Evolutionary conservation across 2,888 invertebrate species (phyloP).

Genomic region (Phlogophora meticulosa): DNA sequence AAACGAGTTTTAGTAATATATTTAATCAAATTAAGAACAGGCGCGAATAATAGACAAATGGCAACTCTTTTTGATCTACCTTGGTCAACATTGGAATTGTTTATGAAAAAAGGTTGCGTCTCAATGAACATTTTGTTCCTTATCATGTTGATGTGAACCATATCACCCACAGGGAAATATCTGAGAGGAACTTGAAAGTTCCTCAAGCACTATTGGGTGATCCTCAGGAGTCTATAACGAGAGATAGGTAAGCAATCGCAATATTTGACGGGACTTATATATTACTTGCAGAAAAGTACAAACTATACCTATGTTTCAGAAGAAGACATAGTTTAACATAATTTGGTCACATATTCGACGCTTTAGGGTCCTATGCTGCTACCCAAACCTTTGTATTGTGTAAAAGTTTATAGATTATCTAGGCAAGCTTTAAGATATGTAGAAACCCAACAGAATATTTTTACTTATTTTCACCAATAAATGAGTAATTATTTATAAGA

Average conservation of each 20-base stretch:
- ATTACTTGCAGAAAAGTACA: conserved; percentile 1
- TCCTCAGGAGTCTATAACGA: background rate
- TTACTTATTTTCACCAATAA: no score
- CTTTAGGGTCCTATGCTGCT: no score
- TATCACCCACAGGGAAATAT: conserved; percentile 14
- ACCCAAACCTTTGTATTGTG: no score
- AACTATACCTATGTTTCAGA: no score
- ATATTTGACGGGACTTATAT: conserved; percentile 15
- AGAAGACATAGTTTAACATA: conserved; percentile 3
- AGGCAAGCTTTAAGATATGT: no score
- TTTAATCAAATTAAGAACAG: conserved; percentile 11
- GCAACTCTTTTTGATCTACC: conserved; percentile 14
- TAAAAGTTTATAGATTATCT: no score
- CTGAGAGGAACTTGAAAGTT: conserved; percentile 17
- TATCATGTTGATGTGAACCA: conserved; percentile 9
- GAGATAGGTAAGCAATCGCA: conserved; percentile 10
- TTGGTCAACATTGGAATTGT: conserved; percentile 4
- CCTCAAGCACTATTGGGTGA: conserved; percentile 14
- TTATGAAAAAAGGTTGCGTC: conserved; percentile 11
- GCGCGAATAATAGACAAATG: conserved; percentile 4
- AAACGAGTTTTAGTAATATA: conserved; percentile 6
- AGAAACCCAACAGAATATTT: no score
- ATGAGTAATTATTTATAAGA: no score
- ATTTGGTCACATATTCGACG: no score
- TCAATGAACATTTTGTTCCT: conserved; percentile 1